Evolutionary conservation across 2,113 vertebrate genomes (phyloP).

Genomic region (Potamarius usumacintae): DNA sequence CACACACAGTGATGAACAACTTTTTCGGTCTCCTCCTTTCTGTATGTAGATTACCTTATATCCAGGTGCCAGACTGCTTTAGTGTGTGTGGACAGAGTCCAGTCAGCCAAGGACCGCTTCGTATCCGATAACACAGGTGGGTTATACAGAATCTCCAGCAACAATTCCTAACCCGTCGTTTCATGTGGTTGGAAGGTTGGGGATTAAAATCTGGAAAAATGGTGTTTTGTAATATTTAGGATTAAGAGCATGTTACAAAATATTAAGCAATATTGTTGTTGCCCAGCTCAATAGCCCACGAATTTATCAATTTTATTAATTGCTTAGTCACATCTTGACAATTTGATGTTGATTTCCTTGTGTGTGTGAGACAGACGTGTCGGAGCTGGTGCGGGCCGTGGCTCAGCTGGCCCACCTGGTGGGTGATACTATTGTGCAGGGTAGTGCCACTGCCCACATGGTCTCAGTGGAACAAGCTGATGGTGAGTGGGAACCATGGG

Average conservation of each 20-base stretch:
- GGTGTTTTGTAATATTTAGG: not conserved
- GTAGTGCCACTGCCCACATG: slow-evolving; percentile 85
- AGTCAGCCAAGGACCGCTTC: slow-evolving; percentile 70
- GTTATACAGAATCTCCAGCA: not conserved
- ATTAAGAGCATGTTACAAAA: not conserved
- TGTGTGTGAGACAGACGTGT: slow-evolving; percentile 67
- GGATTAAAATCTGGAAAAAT: not conserved
- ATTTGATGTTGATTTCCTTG: not conserved
- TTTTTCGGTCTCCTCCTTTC: not conserved
- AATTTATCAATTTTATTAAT: not conserved
- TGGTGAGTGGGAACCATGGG: slow-evolving; percentile 70
- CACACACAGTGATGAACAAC: not conserved
- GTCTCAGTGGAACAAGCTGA: slow-evolving; percentile 87
- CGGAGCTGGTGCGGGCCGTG: slow-evolving; percentile 79
- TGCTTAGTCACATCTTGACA: not conserved
- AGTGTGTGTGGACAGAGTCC: slow-evolving; percentile 76
- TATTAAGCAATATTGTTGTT: not conserved
- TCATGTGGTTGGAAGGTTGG: not conserved
- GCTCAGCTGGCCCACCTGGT: slow-evolving; percentile 86
- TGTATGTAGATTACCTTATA: slow-evolving; percentile 86
- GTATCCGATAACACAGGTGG: slow-evolving; percentile 76
- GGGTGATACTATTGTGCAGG: slow-evolving; percentile 86
- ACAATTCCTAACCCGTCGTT: not conserved
- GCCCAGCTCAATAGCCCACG: too few species aligned
- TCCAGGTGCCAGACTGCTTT: slow-evolving; percentile 79